phyloP scores from a whole-genome alignment of 2,113 vertebrate genomes.

The Macquaria ambigua region DNA sequence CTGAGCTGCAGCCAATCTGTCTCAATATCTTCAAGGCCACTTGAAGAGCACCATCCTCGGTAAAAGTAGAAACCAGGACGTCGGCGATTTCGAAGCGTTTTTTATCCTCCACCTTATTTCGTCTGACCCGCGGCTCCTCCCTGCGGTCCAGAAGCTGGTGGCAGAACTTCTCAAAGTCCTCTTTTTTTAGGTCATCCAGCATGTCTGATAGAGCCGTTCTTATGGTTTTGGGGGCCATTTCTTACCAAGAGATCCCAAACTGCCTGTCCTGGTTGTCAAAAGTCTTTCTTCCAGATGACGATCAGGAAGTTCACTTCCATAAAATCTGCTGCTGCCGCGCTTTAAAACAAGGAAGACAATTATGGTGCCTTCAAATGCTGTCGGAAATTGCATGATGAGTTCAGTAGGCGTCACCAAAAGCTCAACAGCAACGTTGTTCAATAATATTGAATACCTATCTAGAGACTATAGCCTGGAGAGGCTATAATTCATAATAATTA shows the following conservation, averaged over 20 bases:
- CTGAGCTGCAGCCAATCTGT: fast-evolving
- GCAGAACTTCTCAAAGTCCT: fast-evolving
- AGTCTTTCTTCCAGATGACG: too few relatives aligned
- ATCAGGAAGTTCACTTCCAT: too few relatives aligned
- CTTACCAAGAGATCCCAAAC: background rate
- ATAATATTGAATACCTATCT: too few relatives aligned
- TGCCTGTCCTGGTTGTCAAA: background rate
- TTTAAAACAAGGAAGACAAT: too few relatives aligned
- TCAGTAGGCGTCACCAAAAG: too few relatives aligned
- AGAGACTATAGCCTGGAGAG: too few relatives aligned
- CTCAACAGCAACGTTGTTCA: too few relatives aligned
- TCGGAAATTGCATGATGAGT: too few relatives aligned
- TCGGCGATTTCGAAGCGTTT: fast-evolving
- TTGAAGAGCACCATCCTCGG: fast-evolving
- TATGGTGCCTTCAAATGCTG: too few relatives aligned
- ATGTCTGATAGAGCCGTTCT: fast-evolving
- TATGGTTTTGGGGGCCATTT: slow-evolving; percentile 36
- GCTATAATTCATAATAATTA: too few relatives aligned
- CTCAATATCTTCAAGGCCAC: slow-evolving; percentile 27
- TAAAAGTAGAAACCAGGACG: slow-evolving; percentile 44
- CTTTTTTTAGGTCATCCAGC: background rate
- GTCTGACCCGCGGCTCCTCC: slow-evolving; percentile 2
- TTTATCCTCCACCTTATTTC: background rate
- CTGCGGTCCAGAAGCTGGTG: slow-evolving; percentile 24
- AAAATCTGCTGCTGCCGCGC: too few relatives aligned